Evolutionary conservation across 92 coral and sea anemone species (phyloP).

Genomic region (Palythoa caribaeorum): DNA sequence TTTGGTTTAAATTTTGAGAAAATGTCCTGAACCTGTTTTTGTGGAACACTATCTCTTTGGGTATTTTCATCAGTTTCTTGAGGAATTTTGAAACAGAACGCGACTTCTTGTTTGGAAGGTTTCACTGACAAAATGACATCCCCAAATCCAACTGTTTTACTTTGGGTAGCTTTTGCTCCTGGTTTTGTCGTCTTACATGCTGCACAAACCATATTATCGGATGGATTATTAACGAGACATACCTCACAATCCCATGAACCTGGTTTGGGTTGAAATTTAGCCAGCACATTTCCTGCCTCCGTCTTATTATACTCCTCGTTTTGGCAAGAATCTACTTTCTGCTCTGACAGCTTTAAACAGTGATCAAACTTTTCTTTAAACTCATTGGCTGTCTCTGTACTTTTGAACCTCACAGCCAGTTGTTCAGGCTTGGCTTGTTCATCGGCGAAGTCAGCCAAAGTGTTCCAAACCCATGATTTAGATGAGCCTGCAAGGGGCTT

Average conservation of each 20-base stretch:
- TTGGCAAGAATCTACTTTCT: neutral
- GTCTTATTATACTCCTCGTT: neutral
- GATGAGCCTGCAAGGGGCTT: slow-evolving; percentile 83
- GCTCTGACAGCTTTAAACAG: slow-evolving; percentile 57
- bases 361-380: slow-evolving; percentile 88
- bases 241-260: slow-evolving; percentile 81
- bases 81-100: slow-evolving; percentile 33
- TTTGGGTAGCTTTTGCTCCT: slow-evolving; percentile 1
- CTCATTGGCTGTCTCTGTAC: slow-evolving; percentile 73
- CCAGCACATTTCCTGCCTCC: slow-evolving; percentile 22
- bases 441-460: slow-evolving; percentile 91
- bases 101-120: neutral
- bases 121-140: neutral
- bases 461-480: slow-evolving; percentile 95
- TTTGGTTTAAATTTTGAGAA: slow-evolving; percentile 50
- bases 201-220: slow-evolving; percentile 49
- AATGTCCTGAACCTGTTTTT: slow-evolving; percentile 1
- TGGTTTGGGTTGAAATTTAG: slow-evolving; percentile 66
- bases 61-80: neutral
- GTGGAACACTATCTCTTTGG: neutral
- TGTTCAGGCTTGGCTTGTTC: slow-evolving; percentile 82
- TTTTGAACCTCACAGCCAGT: slow-evolving; percentile 89
- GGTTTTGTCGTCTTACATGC: slow-evolving; percentile 70
- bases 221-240: slow-evolving; percentile 66
- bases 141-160: neutral